Base-by-base conservation (phyloP, 2,888 invertebrate genomes). In the Temnothorax ravouxi region DNA sequence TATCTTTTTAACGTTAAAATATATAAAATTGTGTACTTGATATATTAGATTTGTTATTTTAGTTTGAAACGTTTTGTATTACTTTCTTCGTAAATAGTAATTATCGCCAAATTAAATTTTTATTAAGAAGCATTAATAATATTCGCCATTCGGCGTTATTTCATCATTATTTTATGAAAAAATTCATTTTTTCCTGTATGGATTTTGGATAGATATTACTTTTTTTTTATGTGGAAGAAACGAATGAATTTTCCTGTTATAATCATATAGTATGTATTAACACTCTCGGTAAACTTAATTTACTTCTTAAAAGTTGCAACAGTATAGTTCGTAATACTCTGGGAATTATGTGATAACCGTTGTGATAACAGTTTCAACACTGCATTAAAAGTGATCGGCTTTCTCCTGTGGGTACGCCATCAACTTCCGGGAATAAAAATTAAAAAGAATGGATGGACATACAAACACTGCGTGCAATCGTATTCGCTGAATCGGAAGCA, bases 341-440 rank as follows among this genome's bases (percentile, higher is more conserved):
- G 52, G 52, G 9, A 76, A 76, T 76, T 76, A 67, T 76, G 52
- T 67, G 52, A 76, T 76, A 76, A 76, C 18, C 69, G 29, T 25
- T 21, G 15, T 54, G 71, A 76, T 67, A 67, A 77, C 41, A 76
- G 8, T 76, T 76, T 52, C 38, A 76, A 52, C 38, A 50, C 11
- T 1, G n/a, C 67, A 41, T 69, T 77, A 77, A 54, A 54, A 52
- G 38, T 25, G 9, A 15, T 38, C 67, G 25, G 25, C 25, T 76
- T 66, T 66, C 52, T 76, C 25, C n/a, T 21, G 21, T 15, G 13
- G 6, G 6, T 64, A 34, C 3, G 18, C 8, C 52, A 41, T 62
- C 38, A 77, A 67, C 67, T 50, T 67, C 13, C 25, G 38, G 8
- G 50, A 50, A 52, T 66, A 38, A 69, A 77, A 77, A 77, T 67